These are phyloP conservation scores for Syrphus vitripennis DNA, from an alignment of 2,888 invertebrate genomes.

Conservation along the genomic window DNA sequence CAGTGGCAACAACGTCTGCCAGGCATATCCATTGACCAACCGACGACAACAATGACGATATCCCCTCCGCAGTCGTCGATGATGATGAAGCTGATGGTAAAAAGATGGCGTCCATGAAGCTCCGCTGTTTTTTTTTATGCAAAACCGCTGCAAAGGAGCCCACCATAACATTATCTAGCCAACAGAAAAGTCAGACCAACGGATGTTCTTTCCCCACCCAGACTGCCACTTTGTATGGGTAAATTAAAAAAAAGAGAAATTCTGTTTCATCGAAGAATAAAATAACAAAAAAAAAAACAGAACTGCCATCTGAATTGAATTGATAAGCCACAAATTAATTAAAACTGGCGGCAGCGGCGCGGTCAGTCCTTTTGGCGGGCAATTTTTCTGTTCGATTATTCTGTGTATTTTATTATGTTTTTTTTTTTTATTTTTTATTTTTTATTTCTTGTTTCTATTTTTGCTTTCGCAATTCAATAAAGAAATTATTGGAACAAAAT, in stretches of 20 bases:
- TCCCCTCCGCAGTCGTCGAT: background rate
- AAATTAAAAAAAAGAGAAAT: slow-evolving; percentile 51
- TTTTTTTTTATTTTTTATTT: slow-evolving; percentile 8
- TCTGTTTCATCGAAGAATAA: slow-evolving; percentile 59
- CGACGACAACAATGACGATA: background rate
- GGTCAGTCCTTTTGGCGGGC: slow-evolving; percentile 72
- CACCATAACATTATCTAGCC: slow-evolving; percentile 38
- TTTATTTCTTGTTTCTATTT: slow-evolving; percentile 45
- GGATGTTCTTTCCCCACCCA: slow-evolving; percentile 55
- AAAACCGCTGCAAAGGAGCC: slow-evolving; percentile 33
- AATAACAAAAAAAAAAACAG: slow-evolving; percentile 10
- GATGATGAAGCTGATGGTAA: slow-evolving; percentile 35
- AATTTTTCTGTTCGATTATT: slow-evolving; percentile 76
- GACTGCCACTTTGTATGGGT: slow-evolving; percentile 37
- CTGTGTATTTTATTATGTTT: slow-evolving; percentile 69
- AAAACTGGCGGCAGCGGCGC: slow-evolving; percentile 72
- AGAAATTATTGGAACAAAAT: slow-evolving; percentile 74
- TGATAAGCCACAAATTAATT: slow-evolving; percentile 81
- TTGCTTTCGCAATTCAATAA: slow-evolving; percentile 70
- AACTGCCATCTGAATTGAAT: slow-evolving; percentile 77
- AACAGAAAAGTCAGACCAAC: slow-evolving; percentile 50
- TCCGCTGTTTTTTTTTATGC: background rate
- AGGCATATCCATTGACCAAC: background rate
- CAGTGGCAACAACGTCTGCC: slow-evolving; percentile 51
- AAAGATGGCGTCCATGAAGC: slow-evolving; percentile 61